These are phyloP conservation scores for Zaprionus lineosus DNA, from an alignment of 2,888 invertebrate species.

Conservation along the genomic window DNA sequence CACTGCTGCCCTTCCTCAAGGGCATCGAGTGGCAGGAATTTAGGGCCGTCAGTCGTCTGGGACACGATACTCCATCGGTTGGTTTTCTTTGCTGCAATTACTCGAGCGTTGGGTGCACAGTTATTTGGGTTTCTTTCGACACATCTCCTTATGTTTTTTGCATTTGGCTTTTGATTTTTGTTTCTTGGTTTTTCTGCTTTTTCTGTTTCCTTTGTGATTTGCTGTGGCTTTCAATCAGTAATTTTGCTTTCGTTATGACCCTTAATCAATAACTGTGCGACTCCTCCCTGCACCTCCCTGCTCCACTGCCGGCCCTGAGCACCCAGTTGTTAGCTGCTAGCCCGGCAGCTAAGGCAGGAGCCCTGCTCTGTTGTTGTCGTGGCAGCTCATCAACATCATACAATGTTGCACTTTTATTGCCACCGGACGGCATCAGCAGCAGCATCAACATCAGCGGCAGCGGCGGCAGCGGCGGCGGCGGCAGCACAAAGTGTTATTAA, in stretches of 20 bases:
- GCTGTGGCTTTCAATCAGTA: constrained; percentile 65
- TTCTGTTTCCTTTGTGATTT: constrained; percentile 26
- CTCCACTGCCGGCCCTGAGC: background rate
- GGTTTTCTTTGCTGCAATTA: constrained; percentile 53
- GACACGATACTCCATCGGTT: background rate
- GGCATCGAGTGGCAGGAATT: constrained; percentile 23
- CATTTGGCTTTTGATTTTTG: constrained; percentile 4
- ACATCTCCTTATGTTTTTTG: constrained; percentile 17
- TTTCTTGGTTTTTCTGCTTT: background rate
- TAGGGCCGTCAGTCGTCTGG: too few species aligned
- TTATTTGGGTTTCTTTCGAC: constrained; percentile 46
- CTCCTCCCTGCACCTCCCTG: constrained; percentile 1
- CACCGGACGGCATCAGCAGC: constrained; percentile 20
- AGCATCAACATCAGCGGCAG: background rate
- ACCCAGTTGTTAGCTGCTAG: background rate
- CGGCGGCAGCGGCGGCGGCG: constrained; percentile 10
- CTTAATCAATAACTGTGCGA: constrained; percentile 71
- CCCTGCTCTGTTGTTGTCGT: constrained; percentile 40
- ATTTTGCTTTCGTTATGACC: constrained; percentile 65
- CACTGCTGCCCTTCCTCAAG: constrained; percentile 35
- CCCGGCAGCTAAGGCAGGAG: background rate
- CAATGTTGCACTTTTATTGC: constrained; percentile 66
- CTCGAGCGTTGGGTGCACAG: constrained; percentile 55
- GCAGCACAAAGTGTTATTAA: constrained; percentile 53
- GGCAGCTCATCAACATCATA: constrained; percentile 71